These are phyloP conservation scores for Herpailurus yagouaroundi DNA, from an alignment of 2,113 vertebrate genomes.

Conservation along the genomic window DNA sequence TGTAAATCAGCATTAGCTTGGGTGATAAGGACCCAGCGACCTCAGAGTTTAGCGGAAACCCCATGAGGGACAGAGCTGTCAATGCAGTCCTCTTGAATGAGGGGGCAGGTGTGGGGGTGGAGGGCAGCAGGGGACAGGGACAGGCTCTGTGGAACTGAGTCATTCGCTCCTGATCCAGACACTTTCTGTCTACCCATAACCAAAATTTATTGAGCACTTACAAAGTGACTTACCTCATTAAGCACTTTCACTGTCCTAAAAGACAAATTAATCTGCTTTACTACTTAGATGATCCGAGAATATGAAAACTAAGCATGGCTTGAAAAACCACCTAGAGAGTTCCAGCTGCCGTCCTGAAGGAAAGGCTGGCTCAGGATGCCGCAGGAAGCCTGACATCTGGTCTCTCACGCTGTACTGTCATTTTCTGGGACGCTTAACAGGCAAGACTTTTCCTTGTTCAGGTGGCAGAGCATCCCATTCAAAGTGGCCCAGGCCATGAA, in stretches of 20 bases:
- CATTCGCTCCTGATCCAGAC: not conserved
- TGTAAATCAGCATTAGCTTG: not conserved
- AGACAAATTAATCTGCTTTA: conserved; percentile 40
- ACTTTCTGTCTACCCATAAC: not conserved
- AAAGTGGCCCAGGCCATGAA: not conserved
- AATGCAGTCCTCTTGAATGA: not conserved
- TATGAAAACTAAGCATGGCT: not conserved
- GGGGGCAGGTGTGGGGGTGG: not conserved
- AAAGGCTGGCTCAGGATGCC: rapidly evolving
- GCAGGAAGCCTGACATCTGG: not conserved
- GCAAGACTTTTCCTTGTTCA: no score
- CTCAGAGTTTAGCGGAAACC: not conserved
- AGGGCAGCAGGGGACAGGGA: not conserved
- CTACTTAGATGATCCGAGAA: not conserved
- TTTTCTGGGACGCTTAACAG: not conserved
- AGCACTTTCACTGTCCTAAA: conserved; percentile 14
- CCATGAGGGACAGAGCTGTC: no score
- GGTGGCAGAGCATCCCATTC: no score
- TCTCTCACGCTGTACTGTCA: rapidly evolving
- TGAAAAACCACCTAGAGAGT: not conserved
- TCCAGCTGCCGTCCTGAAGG: not conserved
- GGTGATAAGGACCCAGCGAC: not conserved
- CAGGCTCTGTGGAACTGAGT: not conserved
- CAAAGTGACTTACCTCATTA: not conserved
- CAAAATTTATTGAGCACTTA: not conserved